Evolutionary conservation across 1,140 invertebrate species (phyloP).

Genomic region (Dinoponera quadriceps): DNA sequence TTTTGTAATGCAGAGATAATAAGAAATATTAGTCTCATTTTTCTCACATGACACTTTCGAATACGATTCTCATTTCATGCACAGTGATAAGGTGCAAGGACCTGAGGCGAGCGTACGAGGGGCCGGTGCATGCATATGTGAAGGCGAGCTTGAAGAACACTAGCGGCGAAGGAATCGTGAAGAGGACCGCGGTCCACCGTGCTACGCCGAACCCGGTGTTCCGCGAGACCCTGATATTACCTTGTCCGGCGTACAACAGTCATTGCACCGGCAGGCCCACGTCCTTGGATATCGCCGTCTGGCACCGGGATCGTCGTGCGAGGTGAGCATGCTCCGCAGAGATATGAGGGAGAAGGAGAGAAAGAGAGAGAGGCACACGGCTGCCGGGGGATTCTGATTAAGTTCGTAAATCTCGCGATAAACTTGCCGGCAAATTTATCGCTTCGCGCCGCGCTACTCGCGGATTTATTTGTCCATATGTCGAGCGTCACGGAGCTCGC

Average conservation of each 20-base stretch:
- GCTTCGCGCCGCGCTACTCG: slow-evolving; percentile 3
- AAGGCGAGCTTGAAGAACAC: slow-evolving; percentile 82
- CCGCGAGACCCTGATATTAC: slow-evolving; percentile 82
- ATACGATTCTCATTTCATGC: slow-evolving; percentile 58
- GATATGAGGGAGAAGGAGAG: neutral
- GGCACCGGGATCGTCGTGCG: slow-evolving; percentile 85
- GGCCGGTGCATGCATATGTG: slow-evolving; percentile 84
- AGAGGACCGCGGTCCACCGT: slow-evolving; percentile 85
- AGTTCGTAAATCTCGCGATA: slow-evolving; percentile 35
- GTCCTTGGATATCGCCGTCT: slow-evolving; percentile 84
- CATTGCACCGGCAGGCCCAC: slow-evolving; percentile 77
- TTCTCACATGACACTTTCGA: no score
- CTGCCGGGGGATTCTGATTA: slow-evolving; percentile 17
- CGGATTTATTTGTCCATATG: slow-evolving; percentile 28
- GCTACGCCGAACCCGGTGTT: slow-evolving; percentile 84
- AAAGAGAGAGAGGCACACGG: neutral
- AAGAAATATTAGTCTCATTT: neutral
- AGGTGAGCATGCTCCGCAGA: slow-evolving; percentile 78
- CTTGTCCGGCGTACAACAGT: slow-evolving; percentile 80
- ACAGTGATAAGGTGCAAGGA: slow-evolving; percentile 85
- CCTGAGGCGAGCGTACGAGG: slow-evolving; percentile 81
- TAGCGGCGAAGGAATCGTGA: slow-evolving; percentile 81
- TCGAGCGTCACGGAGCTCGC: neutral
- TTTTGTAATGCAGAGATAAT: neutral
- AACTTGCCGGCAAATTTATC: slow-evolving; percentile 13